Evolutionary conservation across 2,797 vertebrate species (phyloP).

Genomic region (Urosaurus nigricauda): DNA sequence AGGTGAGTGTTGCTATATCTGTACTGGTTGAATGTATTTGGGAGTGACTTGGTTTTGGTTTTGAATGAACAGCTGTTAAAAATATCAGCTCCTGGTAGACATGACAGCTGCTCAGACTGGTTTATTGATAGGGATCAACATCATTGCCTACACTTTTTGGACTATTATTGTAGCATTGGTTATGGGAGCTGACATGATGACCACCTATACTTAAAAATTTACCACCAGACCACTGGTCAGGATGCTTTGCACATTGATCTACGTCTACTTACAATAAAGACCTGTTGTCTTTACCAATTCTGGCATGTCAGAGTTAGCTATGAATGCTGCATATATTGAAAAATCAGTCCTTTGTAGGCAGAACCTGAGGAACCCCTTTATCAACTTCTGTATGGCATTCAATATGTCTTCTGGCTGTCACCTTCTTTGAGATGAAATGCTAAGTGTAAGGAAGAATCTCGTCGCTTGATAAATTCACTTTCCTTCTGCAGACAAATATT

Average conservation of each 20-base stretch:
- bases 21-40: background rate
- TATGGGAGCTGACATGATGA: background rate
- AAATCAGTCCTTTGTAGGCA: conserved; percentile 26
- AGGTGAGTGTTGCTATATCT: background rate
- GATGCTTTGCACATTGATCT: background rate
- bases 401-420: conserved; percentile 46
- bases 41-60: background rate
- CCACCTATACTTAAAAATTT: background rate
- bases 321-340: conserved; percentile 35
- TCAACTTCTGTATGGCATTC: conserved; percentile 18
- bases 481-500: conserved; percentile 53
- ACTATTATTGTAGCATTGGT: background rate
- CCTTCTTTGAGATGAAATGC: conserved; percentile 48
- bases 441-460: conserved; percentile 31
- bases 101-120: background rate
- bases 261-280: background rate
- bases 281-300: conserved; percentile 30
- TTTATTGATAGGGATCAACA: background rate
- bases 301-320: background rate
- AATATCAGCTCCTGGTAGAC: background rate
- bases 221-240: background rate
- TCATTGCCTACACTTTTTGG: background rate
- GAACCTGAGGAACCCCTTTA: conserved; percentile 1
- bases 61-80: background rate
- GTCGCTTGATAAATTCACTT: conserved; percentile 44